These are phyloP conservation scores for Eupithecia abbreviata DNA, from an alignment of 2,888 invertebrate genomes.

Conservation along the genomic window DNA sequence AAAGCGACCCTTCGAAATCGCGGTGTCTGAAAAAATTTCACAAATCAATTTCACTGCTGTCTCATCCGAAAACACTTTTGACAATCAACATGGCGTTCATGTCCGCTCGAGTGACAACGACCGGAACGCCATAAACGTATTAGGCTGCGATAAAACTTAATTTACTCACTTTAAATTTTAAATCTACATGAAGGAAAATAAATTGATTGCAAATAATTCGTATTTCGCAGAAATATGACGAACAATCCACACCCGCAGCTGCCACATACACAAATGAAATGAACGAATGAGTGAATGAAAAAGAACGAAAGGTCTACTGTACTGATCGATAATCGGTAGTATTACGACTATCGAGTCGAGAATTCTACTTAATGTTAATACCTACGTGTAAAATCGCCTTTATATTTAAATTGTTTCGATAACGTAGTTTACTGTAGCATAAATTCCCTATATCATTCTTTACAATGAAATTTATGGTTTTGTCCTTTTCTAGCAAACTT, in stretches of 20 bases:
- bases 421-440: not conserved
- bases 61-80: slow-evolving; percentile 82
- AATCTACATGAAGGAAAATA: slow-evolving; percentile 77
- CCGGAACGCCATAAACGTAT: slow-evolving; percentile 57
- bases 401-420: not conserved
- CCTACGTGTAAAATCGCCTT: not conserved
- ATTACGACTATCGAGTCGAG: not conserved
- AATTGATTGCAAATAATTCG: slow-evolving; percentile 50
- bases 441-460: not conserved
- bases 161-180: slow-evolving; percentile 72
- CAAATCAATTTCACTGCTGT: slow-evolving; percentile 79
- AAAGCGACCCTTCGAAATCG: slow-evolving; percentile 70
- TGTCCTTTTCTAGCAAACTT: not conserved
- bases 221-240: slow-evolving; percentile 68
- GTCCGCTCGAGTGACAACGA: slow-evolving; percentile 70
- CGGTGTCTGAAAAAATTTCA: slow-evolving; percentile 78
- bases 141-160: slow-evolving; percentile 43
- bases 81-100: slow-evolving; percentile 84
- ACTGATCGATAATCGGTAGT: not conserved
- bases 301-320: not conserved
- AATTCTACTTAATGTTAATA: not conserved
- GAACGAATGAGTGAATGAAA: slow-evolving; percentile 76
- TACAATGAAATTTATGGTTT: not conserved
- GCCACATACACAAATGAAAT: slow-evolving; percentile 83
- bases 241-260: slow-evolving; percentile 74